A percentile compares a stretch with the other conserved stretches of the same genome.
Evolutionary conservation across 2,888 invertebrate species (phyloP).

Genomic region (Meloe dianella): DNA sequence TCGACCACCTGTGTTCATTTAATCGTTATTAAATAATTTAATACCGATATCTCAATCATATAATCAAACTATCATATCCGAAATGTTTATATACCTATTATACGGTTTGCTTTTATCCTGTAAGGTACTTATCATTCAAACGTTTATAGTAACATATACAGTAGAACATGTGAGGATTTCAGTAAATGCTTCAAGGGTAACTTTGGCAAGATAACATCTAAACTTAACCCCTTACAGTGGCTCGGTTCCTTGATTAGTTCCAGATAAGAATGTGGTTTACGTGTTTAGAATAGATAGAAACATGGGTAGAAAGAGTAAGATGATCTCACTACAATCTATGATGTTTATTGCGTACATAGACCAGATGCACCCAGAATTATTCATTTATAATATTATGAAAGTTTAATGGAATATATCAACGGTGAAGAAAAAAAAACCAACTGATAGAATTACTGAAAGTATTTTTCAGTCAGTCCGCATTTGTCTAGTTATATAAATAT

Average conservation of each 20-base stretch:
- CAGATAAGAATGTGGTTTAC: conserved; percentile 42
- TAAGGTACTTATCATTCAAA: conserved; percentile 33
- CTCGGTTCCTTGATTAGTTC: conserved; percentile 40
- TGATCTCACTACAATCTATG: neutral
- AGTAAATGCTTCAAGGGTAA: conserved; percentile 34
- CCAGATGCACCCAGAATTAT: neutral
- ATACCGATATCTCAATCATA: conserved; percentile 22
- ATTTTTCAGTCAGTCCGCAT: neutral
- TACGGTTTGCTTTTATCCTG: conserved; percentile 15
- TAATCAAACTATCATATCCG: conserved; percentile 3
- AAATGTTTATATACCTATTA: neutral
- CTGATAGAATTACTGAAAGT: too few species aligned
- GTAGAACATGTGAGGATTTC: conserved; percentile 37
- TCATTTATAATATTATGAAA: too few species aligned
- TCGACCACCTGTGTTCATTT: conserved; percentile 34
- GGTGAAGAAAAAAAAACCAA: neutral
- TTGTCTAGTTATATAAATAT: neutral
- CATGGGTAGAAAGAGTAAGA: neutral
- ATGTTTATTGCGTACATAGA: neutral
- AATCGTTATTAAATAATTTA: conserved; percentile 32
- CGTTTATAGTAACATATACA: conserved; percentile 27
- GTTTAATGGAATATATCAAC: neutral
- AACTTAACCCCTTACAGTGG: conserved; percentile 40
- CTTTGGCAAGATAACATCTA: conserved; percentile 44
- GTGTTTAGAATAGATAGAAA: conserved; percentile 40